Evolutionary conservation across 2,797 vertebrate genomes (phyloP).

Genomic region (Rhinatrema bivittatum): DNA sequence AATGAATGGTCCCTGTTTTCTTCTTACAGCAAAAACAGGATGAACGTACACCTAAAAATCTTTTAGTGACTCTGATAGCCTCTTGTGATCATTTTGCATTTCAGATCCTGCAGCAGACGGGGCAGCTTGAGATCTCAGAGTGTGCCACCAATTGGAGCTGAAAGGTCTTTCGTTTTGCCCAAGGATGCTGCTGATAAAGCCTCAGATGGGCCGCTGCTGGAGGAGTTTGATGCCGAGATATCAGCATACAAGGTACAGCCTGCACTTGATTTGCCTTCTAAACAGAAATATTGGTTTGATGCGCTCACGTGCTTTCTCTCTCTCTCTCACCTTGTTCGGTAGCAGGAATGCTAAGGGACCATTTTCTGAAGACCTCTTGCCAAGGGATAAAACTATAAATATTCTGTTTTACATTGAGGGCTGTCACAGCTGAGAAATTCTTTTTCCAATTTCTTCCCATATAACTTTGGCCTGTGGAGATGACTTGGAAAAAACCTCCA

Average conservation of each 20-base stretch:
- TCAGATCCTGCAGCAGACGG: constrained; percentile 2
- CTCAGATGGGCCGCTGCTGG: background rate
- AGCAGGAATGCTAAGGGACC: no score
- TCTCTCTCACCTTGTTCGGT: no score
- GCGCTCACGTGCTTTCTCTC: no score
- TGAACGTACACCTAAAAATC: constrained; percentile 21
- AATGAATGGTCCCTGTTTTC: background rate
- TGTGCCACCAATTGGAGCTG: constrained; percentile 8
- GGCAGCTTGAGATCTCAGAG: background rate
- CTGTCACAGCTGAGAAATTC: no score
- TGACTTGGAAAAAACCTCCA: no score
- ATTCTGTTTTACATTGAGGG: no score
- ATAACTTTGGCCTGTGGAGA: no score
- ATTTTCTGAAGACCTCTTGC: no score
- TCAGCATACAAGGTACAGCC: constrained; percentile 2
- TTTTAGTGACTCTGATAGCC: constrained; percentile 31
- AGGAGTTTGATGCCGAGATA: constrained; percentile 7
- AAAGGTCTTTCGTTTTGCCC: constrained; percentile 9
- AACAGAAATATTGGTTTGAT: no score
- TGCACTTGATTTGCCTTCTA: no score
- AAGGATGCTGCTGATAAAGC: background rate
- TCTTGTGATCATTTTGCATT: constrained; percentile 25
- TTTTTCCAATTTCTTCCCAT: no score
- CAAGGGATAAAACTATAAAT: no score
- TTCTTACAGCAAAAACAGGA: background rate